Evolutionary conservation across 2,797 vertebrate genomes (phyloP).

Genomic region (Pachyuromys duprasi): DNA sequence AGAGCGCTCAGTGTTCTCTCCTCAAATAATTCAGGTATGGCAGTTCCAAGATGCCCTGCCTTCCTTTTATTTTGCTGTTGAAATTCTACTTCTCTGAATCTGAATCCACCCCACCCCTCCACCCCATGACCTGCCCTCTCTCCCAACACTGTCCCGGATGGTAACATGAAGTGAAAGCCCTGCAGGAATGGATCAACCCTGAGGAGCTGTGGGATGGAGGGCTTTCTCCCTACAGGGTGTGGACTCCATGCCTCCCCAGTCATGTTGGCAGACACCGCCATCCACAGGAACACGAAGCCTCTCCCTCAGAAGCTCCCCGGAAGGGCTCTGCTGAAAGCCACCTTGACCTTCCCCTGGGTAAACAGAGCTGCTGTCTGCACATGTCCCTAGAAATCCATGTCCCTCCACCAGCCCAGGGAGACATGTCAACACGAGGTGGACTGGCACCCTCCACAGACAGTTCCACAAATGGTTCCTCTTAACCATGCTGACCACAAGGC

Average conservation of each 20-base stretch:
- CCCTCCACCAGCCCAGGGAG: background rate
- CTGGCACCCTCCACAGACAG: background rate
- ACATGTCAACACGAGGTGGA: background rate
- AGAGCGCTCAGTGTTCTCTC: background rate
- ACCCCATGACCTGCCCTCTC: background rate
- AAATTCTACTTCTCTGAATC: constrained; percentile 33
- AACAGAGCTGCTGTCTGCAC: background rate
- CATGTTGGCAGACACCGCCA: background rate
- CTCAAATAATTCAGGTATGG: background rate
- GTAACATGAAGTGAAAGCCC: background rate
- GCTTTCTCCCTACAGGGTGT: background rate
- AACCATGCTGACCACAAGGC: background rate
- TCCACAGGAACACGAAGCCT: background rate
- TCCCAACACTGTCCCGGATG: background rate
- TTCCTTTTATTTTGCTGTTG: background rate
- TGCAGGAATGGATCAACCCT: background rate
- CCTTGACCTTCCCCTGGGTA: background rate
- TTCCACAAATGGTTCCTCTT: background rate
- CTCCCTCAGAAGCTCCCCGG: background rate
- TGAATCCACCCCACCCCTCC: background rate
- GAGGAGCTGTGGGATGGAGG: background rate
- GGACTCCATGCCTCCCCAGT: background rate
- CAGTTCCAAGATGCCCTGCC: background rate
- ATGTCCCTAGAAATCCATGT: background rate
- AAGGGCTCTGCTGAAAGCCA: background rate